Evolutionary conservation across 2,888 invertebrate species (phyloP).

Genomic region (Synanthedon andrenaeformis): DNA sequence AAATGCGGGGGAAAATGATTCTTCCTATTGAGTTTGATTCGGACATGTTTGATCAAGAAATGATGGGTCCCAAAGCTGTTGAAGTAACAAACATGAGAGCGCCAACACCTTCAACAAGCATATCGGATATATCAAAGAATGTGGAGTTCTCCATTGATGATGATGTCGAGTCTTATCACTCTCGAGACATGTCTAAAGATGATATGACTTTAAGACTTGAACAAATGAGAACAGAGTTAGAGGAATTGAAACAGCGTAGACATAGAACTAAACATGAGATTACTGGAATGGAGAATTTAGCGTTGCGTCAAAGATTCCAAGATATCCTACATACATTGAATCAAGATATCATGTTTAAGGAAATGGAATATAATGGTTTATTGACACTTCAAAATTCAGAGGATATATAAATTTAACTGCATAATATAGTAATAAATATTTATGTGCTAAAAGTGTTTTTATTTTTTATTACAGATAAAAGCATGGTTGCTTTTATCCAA

Average conservation of each 20-base stretch:
- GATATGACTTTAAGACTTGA: conserved; percentile 75
- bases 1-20: conserved; percentile 19
- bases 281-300: conserved; percentile 85
- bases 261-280: conserved; percentile 86
- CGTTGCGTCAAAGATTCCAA: conserved; percentile 84
- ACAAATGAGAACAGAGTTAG: conserved; percentile 79
- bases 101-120: conserved; percentile 18
- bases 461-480: too few species aligned
- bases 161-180: conserved; percentile 24
- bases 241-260: conserved; percentile 79
- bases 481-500: too few species aligned
- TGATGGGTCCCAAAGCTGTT: conserved; percentile 1
- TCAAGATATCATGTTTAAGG: conserved; percentile 83
- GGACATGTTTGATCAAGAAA: conserved; percentile 35
- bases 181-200: conserved; percentile 46
- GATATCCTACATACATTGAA: conserved; percentile 83
- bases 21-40: conserved; percentile 46
- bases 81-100: conserved; percentile 9
- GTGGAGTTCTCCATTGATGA: conserved; percentile 40
- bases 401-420: conserved; percentile 30
- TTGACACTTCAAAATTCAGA: conserved; percentile 51
- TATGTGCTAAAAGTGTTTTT: too few species aligned
- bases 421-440: too few species aligned
- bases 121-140: conserved; percentile 22
- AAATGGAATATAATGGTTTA: conserved; percentile 73